Percentiles rank a stretch among this genome's conserved stretches.
These are phyloP conservation scores for Anarsia innoxiella DNA, from an alignment of 2,888 invertebrate species.

Conservation along the genomic window DNA sequence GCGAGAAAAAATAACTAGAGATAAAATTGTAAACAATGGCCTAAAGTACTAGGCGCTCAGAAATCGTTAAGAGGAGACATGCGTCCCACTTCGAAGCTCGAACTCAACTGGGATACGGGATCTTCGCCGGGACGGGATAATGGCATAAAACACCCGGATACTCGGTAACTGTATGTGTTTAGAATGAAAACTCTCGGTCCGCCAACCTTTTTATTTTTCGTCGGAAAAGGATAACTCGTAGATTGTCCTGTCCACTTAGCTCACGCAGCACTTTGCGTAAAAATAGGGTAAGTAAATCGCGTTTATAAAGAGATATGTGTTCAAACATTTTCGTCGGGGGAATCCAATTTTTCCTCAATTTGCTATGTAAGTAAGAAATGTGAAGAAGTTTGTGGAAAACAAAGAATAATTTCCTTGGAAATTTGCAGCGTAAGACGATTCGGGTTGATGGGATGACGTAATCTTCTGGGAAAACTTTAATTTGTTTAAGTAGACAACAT, in stretches of 20 bases:
- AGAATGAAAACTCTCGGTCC: conserved; percentile 10
- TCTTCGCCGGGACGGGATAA: conserved; percentile 5
- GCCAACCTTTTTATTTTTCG: conserved; percentile 10
- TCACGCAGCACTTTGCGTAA: not conserved
- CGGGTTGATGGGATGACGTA: too few species aligned
- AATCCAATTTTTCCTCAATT: too few species aligned
- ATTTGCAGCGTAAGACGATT: not conserved
- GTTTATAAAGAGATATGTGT: too few species aligned
- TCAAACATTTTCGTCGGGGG: too few species aligned
- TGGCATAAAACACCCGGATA: conserved; percentile 1
- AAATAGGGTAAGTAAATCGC: not conserved
- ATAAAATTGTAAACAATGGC: conserved; percentile 5
- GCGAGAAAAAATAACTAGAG: conserved; percentile 3
- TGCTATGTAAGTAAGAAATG: too few species aligned
- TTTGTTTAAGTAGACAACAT: too few species aligned
- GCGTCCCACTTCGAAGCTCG: conserved; percentile 25
- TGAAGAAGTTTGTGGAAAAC: too few species aligned
- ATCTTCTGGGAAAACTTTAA: not conserved
- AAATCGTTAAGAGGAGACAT: conserved; percentile 18
- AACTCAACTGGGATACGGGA: conserved; percentile 28
- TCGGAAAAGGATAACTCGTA: conserved; percentile 8
- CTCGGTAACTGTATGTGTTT: conserved; percentile 3
- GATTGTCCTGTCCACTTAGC: conserved; percentile 6
- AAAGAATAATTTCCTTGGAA: not conserved
- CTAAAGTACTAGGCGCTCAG: conserved; percentile 26